Evolutionary conservation across 1,140 invertebrate species (phyloP), one percentile per base, ranked within the genome.

Genomic region (Rhagoletis pomonella): DNA sequence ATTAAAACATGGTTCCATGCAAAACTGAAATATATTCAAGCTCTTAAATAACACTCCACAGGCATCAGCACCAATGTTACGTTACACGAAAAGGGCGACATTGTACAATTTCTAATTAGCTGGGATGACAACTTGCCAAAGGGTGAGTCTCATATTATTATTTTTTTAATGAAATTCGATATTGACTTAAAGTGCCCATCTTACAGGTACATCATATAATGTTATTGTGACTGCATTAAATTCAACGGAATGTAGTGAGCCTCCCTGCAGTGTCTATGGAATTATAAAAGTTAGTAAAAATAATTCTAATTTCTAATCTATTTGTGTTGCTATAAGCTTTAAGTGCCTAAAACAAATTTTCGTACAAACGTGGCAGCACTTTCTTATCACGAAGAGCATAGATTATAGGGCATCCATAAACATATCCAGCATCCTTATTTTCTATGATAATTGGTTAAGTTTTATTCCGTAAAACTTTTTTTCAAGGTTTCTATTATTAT

Each of bases 81-180:
- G 44, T 42, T 87, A 14, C 58, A 87, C 17, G 86, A 87, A 77
- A 77, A 10, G 14, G 88, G 90, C 64, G 90, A 90, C 47, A 91
- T 91, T 42, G 89, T 89, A 6, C 89, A 91, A 0, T 59, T 92
- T 7, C 88, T 90, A 65, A 89, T 92, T 62, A 89, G 86, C 6
- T 92, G 91, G 91, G 73, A 90, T n/a, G 91, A 92, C 64, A 92
- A 90, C 39, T 77, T 92, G 87, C 90, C 90, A 0, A 89, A 89
- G 42, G 91, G 91, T 92, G n/a, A 88, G 7, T 67, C 12, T n/a
- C 39, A n/a, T n/a, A n/a, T n/a, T n/a, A n/a, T n/a, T n/a, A 17
- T 44, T 42, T 60, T 50, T 44, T 7, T 77, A 62, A 59, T 84
- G 9, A 55, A 55, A 6, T 0, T 9, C 50, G 50, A 4, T 6